phyloP scores from a whole-genome alignment of 2,113 vertebrate species.

The Megalops atlanticus region DNA sequence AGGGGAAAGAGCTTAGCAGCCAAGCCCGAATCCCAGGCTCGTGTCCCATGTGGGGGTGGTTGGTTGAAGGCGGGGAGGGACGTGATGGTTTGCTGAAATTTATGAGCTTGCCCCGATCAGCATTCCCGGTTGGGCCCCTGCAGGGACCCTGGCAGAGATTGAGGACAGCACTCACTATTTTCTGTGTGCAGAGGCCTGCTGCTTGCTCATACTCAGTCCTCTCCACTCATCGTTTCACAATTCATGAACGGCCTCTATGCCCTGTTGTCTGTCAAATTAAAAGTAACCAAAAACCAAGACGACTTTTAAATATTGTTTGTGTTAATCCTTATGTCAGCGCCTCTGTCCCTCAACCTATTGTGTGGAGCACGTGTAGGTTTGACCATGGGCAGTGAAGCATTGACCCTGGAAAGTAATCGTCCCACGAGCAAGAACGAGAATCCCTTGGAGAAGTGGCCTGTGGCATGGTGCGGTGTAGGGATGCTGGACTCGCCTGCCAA shows the following conservation, averaged over 20 bases:
- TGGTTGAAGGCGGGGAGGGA: neutral
- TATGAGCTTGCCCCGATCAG: neutral
- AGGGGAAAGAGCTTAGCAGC: slow-evolving; percentile 26
- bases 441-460: neutral
- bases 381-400: neutral
- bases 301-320: neutral
- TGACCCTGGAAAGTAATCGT: neutral
- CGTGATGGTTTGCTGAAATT: neutral
- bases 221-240: neutral
- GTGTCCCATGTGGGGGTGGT: neutral
- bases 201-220: too few relatives aligned
- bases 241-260: too few relatives aligned
- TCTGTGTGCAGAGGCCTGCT: neutral
- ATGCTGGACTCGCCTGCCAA: neutral
- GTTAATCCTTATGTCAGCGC: neutral
- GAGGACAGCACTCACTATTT: neutral
- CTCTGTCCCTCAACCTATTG: neutral
- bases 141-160: neutral
- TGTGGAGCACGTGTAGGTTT: neutral
- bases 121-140: neutral
- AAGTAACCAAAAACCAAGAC: neutral
- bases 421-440: too few relatives aligned
- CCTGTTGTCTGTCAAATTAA: neutral
- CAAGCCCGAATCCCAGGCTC: slow-evolving; percentile 15
- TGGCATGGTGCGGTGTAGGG: neutral